phyloP scores from a whole-genome alignment of 2,113 vertebrate genomes.

The Crotalus tigris region DNA sequence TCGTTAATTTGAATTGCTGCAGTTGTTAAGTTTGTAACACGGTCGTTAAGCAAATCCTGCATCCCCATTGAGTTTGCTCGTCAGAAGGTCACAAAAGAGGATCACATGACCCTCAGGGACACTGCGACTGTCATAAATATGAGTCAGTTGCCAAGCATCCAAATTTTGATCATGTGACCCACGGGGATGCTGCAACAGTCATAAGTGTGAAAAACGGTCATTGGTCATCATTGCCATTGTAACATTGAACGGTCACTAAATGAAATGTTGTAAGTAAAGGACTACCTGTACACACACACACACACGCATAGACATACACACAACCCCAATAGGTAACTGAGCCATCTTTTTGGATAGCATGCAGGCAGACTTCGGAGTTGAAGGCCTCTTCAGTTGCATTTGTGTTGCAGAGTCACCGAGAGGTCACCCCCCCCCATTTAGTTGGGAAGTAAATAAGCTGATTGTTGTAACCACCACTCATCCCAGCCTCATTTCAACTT shows the following conservation, averaged over 20 bases:
- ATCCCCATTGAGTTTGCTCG: background rate
- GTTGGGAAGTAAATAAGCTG: background rate
- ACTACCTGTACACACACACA: background rate
- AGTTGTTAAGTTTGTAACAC: background rate
- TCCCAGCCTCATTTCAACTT: background rate
- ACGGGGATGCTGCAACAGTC: too few species aligned
- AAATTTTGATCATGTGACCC: too few species aligned
- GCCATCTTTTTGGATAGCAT: background rate
- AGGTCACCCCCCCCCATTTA: background rate
- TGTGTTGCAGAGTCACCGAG: background rate
- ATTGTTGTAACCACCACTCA: background rate
- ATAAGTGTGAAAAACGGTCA: too few species aligned
- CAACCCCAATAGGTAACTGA: background rate
- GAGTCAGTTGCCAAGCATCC: too few species aligned
- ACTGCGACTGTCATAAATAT: background rate
- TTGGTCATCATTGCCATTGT: too few species aligned
- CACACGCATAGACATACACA: too few species aligned
- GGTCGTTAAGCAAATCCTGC: background rate
- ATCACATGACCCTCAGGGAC: background rate
- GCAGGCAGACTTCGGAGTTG: background rate
- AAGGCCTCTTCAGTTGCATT: background rate
- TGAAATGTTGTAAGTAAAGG: background rate
- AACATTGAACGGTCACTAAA: background rate
- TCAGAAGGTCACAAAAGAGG: background rate
- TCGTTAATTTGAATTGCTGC: background rate